A percentile compares a stretch with the other conserved stretches of the same genome.
Evolutionary conservation across 92 coral and sea anemone species (phyloP).

Genomic region (Bergia sp.): DNA sequence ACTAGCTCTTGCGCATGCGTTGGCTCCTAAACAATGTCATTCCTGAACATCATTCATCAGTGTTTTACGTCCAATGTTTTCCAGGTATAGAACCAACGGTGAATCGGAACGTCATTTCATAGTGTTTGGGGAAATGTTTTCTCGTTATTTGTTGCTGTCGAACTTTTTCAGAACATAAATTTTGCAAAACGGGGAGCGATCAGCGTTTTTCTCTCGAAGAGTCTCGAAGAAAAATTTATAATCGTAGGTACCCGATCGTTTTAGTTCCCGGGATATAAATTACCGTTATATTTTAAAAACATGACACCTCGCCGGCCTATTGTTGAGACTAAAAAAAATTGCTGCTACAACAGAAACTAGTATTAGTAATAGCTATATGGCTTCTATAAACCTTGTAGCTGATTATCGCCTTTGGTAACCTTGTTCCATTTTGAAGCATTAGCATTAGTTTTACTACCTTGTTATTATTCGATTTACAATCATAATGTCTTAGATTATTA

Average conservation of each 20-base stretch:
- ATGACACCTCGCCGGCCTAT: background rate
- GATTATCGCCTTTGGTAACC: constrained; percentile 6
- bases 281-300: no score
- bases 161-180: background rate
- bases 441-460: no score
- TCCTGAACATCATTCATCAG: background rate
- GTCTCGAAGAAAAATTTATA: no score
- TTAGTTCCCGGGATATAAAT: background rate
- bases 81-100: background rate
- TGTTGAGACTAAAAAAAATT: background rate
- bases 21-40: background rate
- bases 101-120: background rate
- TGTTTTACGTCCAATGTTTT: background rate
- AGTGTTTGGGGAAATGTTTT: no score
- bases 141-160: background rate
- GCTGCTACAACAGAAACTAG: no score
- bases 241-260: no score
- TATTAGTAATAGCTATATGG: no score
- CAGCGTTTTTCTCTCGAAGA: no score
- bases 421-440: background rate
- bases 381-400: no score
- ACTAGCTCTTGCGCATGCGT: background rate
- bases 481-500: no score
- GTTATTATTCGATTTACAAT: no score
- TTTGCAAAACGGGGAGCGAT: no score